Base-by-base conservation (phyloP, 2,113 vertebrate genomes). In the Sapajus apella region DNA sequence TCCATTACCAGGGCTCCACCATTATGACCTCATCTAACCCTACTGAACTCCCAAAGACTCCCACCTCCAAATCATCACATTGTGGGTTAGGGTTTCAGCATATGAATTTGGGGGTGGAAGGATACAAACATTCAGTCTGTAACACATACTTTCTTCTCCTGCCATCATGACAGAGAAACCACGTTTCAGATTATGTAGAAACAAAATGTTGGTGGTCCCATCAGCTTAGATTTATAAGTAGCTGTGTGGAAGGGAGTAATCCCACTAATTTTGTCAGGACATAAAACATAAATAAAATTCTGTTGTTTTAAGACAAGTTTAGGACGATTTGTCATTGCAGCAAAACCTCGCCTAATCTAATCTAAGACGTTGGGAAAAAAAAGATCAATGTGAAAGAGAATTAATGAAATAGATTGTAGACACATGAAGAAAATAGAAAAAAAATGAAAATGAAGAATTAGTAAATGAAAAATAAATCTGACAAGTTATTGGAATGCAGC, bases 351-450 rank as follows among this genome's bases (percentile, higher is more conserved):
- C 18, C 79, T 55, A 56, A 45, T 80, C 8, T 79, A 47, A 35
- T 66, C 47, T 70, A 90, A 92, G 12, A 83, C 3, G 21, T 11
- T 11, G 43, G 17, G 17, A 45, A 96, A 27, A 30, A 96, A 96
- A 45, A 93, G 70, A 40, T 10, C 56, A 56, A 70, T 17, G 72
- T 80, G 52, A 17, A 85, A 91, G 52, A 77, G 35, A 83, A 84
- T 43, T n/a, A 81, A 93, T 45, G 56, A 66, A 96, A 70, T n/a
- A 92, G 27, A n/a, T 77, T 81, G 50, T 81, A 91, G 82, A 94
- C 11, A 75, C 45, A 52, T n/a, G 30, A 43, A 66, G 4, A 52
- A 92, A 55, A 55, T 68, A 61, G 43, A 45, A 87, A 76, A 88
- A 75, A 14, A 25, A 43, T 66, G 8, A 16, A 95, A 82, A 84